These are phyloP conservation scores for Leptinotarsa undecemlineata DNA, from an alignment of 1,140 invertebrate genomes.

Conservation along the genomic window DNA sequence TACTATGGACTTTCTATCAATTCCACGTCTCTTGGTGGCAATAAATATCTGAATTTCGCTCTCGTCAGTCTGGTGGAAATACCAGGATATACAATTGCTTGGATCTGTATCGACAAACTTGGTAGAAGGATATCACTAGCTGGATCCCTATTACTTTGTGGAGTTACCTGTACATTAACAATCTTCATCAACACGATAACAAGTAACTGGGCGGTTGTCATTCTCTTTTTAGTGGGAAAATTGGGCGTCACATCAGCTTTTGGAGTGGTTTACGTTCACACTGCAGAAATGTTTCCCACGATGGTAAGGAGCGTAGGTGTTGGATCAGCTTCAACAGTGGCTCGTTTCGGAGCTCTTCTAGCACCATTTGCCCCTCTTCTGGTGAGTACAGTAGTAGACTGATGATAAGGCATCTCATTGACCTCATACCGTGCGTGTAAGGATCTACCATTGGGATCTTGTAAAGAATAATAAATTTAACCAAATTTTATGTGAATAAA, in stretches of 20 bases:
- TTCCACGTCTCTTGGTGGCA: conserved; percentile 67
- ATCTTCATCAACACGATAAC: conserved; percentile 53
- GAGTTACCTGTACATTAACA: conserved; percentile 59
- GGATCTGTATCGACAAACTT: conserved; percentile 60
- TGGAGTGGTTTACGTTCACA: conserved; percentile 65
- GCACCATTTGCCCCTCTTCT: conserved; percentile 66
- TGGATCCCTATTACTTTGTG: conserved; percentile 59
- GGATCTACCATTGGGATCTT: too few relatives aligned
- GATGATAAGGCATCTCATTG: too few relatives aligned
- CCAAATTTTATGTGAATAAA: too few relatives aligned
- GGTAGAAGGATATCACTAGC: conserved; percentile 57
- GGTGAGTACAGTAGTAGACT: conserved; percentile 49
- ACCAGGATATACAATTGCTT: conserved; percentile 62
- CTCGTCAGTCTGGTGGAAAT: conserved; percentile 65
- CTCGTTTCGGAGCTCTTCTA: conserved; percentile 64
- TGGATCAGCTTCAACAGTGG: conserved; percentile 63
- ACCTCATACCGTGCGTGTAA: too few relatives aligned
- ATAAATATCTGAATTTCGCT: conserved; percentile 66
- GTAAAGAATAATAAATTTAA: too few relatives aligned
- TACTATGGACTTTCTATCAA: conserved; percentile 76
- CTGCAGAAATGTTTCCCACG: conserved; percentile 68
- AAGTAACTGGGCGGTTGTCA: conserved; percentile 57
- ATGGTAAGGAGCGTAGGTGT: conserved; percentile 62
- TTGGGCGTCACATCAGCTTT: conserved; percentile 66
- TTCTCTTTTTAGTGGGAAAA: conserved; percentile 68